Evolutionary conservation across 2,113 vertebrate species (phyloP).

Genomic region (Oreocharis arfaki): DNA sequence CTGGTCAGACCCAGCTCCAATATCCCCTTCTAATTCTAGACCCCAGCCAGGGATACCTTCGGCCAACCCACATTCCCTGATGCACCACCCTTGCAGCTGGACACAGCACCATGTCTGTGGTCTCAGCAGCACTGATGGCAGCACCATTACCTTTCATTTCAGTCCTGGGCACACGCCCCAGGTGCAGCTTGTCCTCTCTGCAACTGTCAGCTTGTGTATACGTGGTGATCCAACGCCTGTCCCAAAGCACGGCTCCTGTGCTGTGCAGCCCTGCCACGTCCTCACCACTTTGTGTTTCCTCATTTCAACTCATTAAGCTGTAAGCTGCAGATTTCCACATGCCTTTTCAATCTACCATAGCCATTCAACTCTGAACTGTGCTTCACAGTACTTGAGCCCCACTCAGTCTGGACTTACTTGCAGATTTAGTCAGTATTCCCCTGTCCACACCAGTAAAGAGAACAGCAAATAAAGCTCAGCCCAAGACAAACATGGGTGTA

Average conservation of each 20-base stretch:
- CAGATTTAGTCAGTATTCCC: conserved; percentile 29
- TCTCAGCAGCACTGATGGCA: background rate
- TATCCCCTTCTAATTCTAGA: background rate
- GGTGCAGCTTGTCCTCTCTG: background rate
- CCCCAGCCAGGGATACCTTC: background rate
- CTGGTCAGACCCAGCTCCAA: background rate
- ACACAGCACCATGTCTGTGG: background rate
- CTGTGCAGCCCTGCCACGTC: background rate
- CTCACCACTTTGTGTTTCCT: background rate
- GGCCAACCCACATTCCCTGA: accelerated
- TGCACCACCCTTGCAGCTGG: background rate
- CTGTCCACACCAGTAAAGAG: conserved; percentile 12
- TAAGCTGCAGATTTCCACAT: background rate
- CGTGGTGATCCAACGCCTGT: background rate
- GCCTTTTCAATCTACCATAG: background rate
- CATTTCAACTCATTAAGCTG: background rate
- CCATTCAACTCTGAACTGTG: background rate
- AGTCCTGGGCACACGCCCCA: background rate
- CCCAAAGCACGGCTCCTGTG: background rate
- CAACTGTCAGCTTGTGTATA: background rate
- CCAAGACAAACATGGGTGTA: conserved; percentile 58
- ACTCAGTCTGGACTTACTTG: background rate
- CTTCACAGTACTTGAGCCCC: background rate
- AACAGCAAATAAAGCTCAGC: conserved; percentile 60
- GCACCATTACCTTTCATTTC: background rate